Conservation (phyloP, 2,113 vertebrate genomes). For the Cottus gobio region DNA sequence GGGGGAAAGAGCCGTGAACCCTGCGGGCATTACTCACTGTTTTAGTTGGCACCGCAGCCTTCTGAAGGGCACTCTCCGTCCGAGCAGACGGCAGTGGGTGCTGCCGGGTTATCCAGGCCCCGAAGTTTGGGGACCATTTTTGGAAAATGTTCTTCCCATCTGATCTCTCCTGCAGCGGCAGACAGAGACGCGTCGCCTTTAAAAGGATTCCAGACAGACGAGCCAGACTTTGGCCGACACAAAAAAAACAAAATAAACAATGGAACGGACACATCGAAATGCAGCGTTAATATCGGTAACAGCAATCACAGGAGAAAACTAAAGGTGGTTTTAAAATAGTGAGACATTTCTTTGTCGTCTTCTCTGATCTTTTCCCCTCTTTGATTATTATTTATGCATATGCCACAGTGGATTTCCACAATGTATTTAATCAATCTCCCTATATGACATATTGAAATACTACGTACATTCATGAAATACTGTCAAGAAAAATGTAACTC, state of each 20-base stretch:
- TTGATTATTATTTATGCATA: no score
- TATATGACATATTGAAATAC: background rate
- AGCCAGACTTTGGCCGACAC: slow-evolving; percentile 76
- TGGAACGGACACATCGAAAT: background rate
- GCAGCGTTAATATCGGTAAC: no score
- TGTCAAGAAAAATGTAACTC: background rate
- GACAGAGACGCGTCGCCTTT: slow-evolving; percentile 76
- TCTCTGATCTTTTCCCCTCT: background rate
- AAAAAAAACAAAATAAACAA: slow-evolving; percentile 37
- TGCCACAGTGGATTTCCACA: background rate
- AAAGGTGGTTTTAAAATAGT: background rate
- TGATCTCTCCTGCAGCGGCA: slow-evolving; percentile 47
- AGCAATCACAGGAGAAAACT: no score
- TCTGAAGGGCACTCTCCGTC: background rate
- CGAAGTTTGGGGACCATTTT: slow-evolving; percentile 54
- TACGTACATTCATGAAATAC: background rate
- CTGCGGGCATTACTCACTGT: slow-evolving; percentile 51
- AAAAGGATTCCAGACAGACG: slow-evolving; percentile 75
- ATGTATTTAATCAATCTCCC: background rate
- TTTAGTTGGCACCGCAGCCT: slow-evolving; percentile 42
- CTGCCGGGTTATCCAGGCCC: slow-evolving; percentile 27
- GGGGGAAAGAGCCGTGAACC: background rate
- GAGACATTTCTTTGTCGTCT: background rate
- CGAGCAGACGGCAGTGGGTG: slow-evolving; percentile 31
- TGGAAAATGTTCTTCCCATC: slow-evolving; percentile 20